Evolutionary conservation across 2,797 vertebrate genomes (phyloP).

Genomic region (Eupleurogrammus muticus): DNA sequence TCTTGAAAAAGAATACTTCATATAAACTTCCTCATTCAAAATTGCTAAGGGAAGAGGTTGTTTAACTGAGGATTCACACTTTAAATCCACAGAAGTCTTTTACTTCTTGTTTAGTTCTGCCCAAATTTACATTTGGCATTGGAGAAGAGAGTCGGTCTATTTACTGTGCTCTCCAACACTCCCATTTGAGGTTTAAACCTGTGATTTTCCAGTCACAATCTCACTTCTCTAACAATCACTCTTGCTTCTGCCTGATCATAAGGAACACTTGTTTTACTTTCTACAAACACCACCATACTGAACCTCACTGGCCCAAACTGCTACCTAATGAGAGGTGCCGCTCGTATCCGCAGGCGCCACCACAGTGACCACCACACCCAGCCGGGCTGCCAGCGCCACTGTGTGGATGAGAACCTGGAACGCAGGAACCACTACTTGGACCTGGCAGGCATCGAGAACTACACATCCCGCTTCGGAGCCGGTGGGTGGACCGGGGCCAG

Average conservation of each 20-base stretch:
- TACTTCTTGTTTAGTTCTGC: slow-evolving; percentile 42
- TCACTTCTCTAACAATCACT: slow-evolving; percentile 54
- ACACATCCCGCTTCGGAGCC: slow-evolving; percentile 95
- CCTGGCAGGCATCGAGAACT: slow-evolving; percentile 99
- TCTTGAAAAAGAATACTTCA: slow-evolving; percentile 8
- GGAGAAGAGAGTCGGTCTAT: slow-evolving; percentile 11
- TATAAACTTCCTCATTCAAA: background rate
- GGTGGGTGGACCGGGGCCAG: slow-evolving; percentile 82
- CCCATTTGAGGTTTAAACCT: slow-evolving; percentile 40
- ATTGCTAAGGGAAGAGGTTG: background rate
- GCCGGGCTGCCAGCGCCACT: slow-evolving; percentile 91
- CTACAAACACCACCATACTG: slow-evolving; percentile 54
- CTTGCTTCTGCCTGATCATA: slow-evolving; percentile 54
- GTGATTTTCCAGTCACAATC: slow-evolving; percentile 62
- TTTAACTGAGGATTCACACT: slow-evolving; percentile 40
- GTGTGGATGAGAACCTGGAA: slow-evolving; percentile 98
- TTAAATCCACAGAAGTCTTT: slow-evolving; percentile 2
- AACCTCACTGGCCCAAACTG: slow-evolving; percentile 57
- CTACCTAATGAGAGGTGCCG: slow-evolving; percentile 73
- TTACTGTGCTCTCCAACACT: slow-evolving; percentile 19
- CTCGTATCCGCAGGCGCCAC: slow-evolving; percentile 87
- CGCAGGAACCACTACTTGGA: slow-evolving; percentile 99
- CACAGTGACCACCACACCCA: slow-evolving; percentile 85
- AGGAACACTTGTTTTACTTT: slow-evolving; percentile 66
- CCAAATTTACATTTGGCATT: slow-evolving; percentile 20